phyloP scores from a whole-genome alignment of 35 echinoderm and acorn worm species.

The Patiria miniata region DNA sequence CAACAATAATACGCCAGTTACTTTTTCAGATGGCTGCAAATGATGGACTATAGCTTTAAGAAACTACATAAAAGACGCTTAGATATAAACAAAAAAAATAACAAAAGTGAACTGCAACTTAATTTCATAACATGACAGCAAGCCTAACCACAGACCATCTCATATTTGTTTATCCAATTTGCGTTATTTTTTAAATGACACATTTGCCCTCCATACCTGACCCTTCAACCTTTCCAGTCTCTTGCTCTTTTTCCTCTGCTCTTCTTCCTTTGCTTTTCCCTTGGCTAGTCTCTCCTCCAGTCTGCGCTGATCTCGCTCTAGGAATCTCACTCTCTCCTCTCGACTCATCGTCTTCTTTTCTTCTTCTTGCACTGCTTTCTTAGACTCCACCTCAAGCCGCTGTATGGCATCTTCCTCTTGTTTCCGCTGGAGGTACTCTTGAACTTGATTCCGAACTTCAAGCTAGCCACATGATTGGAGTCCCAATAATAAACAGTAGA shows the following conservation, averaged over 20 bases:
- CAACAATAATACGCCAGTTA: too few relatives aligned
- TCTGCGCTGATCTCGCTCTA: conserved; percentile 67
- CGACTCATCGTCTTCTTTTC: conserved; percentile 59
- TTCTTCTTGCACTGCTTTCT: conserved; percentile 49
- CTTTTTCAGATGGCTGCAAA: too few relatives aligned
- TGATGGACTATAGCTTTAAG: too few relatives aligned
- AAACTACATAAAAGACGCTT: too few relatives aligned
- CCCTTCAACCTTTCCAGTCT: conserved; percentile 81
- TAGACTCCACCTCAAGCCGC: conserved; percentile 22
- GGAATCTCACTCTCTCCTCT: conserved; percentile 73
- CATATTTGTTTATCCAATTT: neutral
- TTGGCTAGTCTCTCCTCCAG: conserved; percentile 65
- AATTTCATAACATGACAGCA: neutral
- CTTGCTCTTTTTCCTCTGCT: conserved; percentile 53
- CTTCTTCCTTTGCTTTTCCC: conserved; percentile 68
- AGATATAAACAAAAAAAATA: neutral
- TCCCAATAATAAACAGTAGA: neutral
- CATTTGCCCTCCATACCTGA: conserved; percentile 48
- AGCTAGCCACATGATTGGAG: too few relatives aligned
- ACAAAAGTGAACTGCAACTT: neutral
- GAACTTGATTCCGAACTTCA: conserved; percentile 66
- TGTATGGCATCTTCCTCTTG: conserved; percentile 66
- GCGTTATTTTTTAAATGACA: neutral
- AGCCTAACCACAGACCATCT: neutral
- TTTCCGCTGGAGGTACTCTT: conserved; percentile 61